phyloP scores from a whole-genome alignment of 2,888 invertebrate genomes.

The Sphinx pinastri region DNA sequence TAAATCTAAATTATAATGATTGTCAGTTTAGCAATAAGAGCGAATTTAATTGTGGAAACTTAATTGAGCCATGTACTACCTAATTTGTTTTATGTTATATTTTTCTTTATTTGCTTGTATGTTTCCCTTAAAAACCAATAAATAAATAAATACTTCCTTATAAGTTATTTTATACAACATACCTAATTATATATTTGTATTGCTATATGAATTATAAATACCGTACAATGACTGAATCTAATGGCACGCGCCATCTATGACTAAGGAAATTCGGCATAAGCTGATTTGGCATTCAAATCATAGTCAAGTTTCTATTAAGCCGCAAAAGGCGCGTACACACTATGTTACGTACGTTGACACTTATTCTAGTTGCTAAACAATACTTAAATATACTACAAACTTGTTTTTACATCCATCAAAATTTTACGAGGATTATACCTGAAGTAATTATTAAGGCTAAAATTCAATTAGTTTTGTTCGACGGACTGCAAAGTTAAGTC shows the following conservation, averaged over 20 bases:
- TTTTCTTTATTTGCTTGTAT: too few relatives aligned
- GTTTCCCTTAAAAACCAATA: too few relatives aligned
- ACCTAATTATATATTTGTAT: not conserved
- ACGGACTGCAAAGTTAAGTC: not conserved
- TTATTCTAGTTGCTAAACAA: conserved; percentile 40
- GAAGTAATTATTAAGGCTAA: not conserved
- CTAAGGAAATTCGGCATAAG: conserved; percentile 31
- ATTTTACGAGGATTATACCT: not conserved
- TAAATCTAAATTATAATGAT: too few relatives aligned
- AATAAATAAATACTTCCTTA: too few relatives aligned
- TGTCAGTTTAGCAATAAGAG: too few relatives aligned
- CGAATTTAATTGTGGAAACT: too few relatives aligned
- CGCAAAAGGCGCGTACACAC: conserved; percentile 41
- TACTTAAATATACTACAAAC: conserved; percentile 37
- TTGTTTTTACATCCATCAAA: not conserved
- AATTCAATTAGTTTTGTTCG: too few relatives aligned
- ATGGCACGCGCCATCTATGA: conserved; percentile 26
- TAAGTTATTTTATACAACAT: not conserved
- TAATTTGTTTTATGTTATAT: too few relatives aligned
- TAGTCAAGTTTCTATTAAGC: conserved; percentile 39
- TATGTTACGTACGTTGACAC: conserved; percentile 48
- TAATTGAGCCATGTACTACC: too few relatives aligned
- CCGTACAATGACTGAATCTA: conserved; percentile 1
- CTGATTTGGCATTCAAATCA: conserved; percentile 33
- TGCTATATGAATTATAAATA: not conserved